Conservation (phyloP, 2,888 invertebrate species). For the Crepidodera aurea region DNA sequence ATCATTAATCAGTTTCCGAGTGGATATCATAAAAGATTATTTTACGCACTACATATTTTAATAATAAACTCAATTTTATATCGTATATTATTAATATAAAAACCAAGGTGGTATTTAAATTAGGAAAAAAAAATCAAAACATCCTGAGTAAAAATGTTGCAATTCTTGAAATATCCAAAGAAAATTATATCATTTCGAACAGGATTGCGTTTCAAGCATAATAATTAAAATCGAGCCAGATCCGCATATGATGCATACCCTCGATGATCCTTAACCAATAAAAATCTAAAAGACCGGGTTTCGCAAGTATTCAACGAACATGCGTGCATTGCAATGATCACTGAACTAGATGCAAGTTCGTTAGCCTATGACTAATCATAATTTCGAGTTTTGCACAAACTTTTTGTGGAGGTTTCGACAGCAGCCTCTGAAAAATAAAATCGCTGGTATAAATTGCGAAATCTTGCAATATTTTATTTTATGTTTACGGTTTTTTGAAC, state of each 20-base stretch:
- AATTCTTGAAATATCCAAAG: background rate
- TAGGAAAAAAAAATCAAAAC: too few species aligned
- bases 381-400: slow-evolving; percentile 31
- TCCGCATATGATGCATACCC: slow-evolving; percentile 9
- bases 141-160: background rate
- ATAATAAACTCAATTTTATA: too few species aligned
- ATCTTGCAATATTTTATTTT: slow-evolving; percentile 34
- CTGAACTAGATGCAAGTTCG: slow-evolving; percentile 32
- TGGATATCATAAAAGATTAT: too few species aligned
- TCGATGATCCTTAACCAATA: slow-evolving; percentile 24
- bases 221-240: slow-evolving; percentile 3
- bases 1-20: too few species aligned
- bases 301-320: slow-evolving; percentile 21
- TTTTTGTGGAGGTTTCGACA: slow-evolving; percentile 26
- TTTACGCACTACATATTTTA: too few species aligned
- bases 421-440: slow-evolving; percentile 21
- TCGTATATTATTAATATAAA: too few species aligned
- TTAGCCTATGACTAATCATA: slow-evolving; percentile 38
- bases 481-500: slow-evolving; percentile 38
- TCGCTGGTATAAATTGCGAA: slow-evolving; percentile 22
- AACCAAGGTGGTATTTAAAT: too few species aligned
- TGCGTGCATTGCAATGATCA: slow-evolving; percentile 26
- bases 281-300: slow-evolving; percentile 12
- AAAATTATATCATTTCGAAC: slow-evolving; percentile 9
- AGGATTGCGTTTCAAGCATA: slow-evolving; percentile 1